phyloP scores from a whole-genome alignment of 2,113 vertebrate genomes.

The Haemorhous mexicanus region DNA sequence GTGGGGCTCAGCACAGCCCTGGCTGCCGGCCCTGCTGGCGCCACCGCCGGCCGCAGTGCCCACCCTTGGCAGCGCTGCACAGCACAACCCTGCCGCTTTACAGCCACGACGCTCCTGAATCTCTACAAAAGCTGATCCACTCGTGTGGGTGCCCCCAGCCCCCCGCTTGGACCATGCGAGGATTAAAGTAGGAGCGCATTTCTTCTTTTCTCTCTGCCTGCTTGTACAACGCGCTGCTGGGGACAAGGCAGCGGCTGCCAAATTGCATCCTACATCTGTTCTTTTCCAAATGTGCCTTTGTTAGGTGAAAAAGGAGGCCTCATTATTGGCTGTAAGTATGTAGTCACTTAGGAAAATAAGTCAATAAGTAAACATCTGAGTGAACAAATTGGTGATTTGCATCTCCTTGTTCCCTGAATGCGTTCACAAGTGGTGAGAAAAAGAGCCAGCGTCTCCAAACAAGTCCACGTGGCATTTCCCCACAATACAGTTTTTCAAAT shows the following conservation, averaged over 20 bases:
- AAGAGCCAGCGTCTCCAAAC: constrained; percentile 30
- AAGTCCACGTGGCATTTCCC: constrained; percentile 3
- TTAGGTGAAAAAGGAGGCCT: constrained; percentile 27
- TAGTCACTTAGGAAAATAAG: constrained; percentile 53
- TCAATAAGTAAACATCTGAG: constrained; percentile 51
- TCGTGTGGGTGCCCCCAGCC: background rate
- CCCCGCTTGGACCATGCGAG: background rate
- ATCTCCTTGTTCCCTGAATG: constrained; percentile 39
- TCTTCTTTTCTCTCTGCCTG: background rate
- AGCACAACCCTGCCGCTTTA: fast-evolving
- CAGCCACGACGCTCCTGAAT: fast-evolving
- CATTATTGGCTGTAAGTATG: constrained; percentile 38
- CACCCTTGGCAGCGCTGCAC: fast-evolving
- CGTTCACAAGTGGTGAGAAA: constrained; percentile 1
- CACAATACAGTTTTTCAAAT: background rate
- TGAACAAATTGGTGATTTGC: constrained; percentile 58
- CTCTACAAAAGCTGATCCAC: background rate
- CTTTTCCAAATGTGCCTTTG: constrained; percentile 24
- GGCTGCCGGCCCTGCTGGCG: background rate
- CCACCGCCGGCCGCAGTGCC: fast-evolving
- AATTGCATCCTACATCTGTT: constrained; percentile 49
- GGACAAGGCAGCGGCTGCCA: constrained; percentile 22
- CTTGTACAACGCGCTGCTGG: background rate
- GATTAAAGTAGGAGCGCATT: background rate
- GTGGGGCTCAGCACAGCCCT: fast-evolving